These are phyloP conservation scores for Encarsia formosa DNA, from an alignment of 2,888 invertebrate genomes.

Conservation along the genomic window DNA sequence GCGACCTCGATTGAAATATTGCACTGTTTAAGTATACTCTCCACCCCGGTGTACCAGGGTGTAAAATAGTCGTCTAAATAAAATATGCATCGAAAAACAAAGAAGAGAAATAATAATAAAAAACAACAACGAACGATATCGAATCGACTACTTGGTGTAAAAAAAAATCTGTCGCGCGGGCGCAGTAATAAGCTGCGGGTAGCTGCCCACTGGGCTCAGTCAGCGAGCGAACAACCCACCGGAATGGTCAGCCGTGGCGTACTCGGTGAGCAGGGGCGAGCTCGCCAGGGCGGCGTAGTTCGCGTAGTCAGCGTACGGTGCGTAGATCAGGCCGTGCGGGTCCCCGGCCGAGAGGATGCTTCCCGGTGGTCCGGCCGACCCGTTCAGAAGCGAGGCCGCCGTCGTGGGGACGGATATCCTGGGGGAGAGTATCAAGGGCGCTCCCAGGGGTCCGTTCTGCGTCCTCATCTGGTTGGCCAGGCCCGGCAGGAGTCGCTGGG, in stretches of 20 bases:
- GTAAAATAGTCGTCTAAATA: too few relatives aligned
- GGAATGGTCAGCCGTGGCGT: slow-evolving; percentile 85
- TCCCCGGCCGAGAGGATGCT: slow-evolving; percentile 65
- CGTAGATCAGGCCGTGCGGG: slow-evolving; percentile 83
- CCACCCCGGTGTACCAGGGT: too few relatives aligned
- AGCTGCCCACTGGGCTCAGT: too few relatives aligned
- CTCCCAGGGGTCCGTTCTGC: slow-evolving; percentile 76
- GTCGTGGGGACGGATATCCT: slow-evolving; percentile 80
- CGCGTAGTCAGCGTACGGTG: slow-evolving; percentile 83
- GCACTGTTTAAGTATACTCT: too few relatives aligned
- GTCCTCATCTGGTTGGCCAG: slow-evolving; percentile 62
- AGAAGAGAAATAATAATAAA: too few relatives aligned
- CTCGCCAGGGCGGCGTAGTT: slow-evolving; percentile 81
- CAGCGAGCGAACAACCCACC: slow-evolving; percentile 91
- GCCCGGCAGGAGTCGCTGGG: slow-evolving; percentile 71
- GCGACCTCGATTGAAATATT: too few relatives aligned
- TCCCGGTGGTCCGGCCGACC: slow-evolving; percentile 62
- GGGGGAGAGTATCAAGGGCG: slow-evolving; percentile 88
- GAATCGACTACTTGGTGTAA: too few relatives aligned
- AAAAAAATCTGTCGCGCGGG: too few relatives aligned
- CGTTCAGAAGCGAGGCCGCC: slow-evolving; percentile 62
- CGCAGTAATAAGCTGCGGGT: too few relatives aligned
- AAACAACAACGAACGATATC: too few relatives aligned
- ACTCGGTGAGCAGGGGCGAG: slow-evolving; percentile 78
- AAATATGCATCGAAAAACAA: too few relatives aligned